A percentile compares a stretch with the other conserved stretches of the same genome.
phyloP scores from a whole-genome alignment of 2,113 vertebrate genomes.

The Periophthalmodon schlosseri region DNA sequence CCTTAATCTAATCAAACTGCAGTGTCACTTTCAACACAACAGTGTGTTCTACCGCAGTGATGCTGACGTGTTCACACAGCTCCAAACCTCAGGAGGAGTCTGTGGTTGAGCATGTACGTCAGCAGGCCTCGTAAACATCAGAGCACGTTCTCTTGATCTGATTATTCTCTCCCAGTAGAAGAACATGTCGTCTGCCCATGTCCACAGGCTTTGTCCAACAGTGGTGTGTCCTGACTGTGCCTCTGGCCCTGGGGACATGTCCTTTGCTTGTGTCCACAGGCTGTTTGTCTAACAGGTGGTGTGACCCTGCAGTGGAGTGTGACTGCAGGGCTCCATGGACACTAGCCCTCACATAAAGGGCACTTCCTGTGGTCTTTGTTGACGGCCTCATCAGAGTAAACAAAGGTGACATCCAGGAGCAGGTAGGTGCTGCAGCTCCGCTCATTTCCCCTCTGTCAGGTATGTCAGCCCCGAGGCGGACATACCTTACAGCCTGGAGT shows the following conservation, averaged over 20 bases:
- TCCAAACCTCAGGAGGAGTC: slow-evolving; percentile 35
- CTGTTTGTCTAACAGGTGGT: slow-evolving; percentile 39
- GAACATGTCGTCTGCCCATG: slow-evolving; percentile 27
- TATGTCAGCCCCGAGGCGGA: slow-evolving; percentile 52
- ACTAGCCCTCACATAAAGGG: slow-evolving; percentile 56
- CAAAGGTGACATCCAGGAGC: slow-evolving; percentile 41
- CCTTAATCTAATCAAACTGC: background rate
- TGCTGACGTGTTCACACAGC: slow-evolving; percentile 20
- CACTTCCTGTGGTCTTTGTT: slow-evolving; percentile 66
- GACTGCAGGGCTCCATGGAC: slow-evolving; percentile 53
- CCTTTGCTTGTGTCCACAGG: slow-evolving; percentile 21
- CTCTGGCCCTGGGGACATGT: background rate
- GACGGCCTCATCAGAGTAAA: slow-evolving; percentile 56
- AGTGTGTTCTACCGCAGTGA: background rate
- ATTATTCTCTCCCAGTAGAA: slow-evolving; percentile 23
- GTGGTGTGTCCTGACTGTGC: slow-evolving; percentile 14
- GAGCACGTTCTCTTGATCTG: slow-evolving; percentile 23
- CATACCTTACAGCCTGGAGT: too few relatives aligned
- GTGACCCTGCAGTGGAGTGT: background rate
- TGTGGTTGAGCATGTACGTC: slow-evolving; percentile 40
- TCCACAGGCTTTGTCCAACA: slow-evolving; percentile 25
- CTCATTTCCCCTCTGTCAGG: slow-evolving; percentile 55
- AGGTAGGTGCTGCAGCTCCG: slow-evolving; percentile 11
- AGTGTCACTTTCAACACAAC: slow-evolving; percentile 16
- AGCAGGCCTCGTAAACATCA: slow-evolving; percentile 40